Evolutionary conservation across 1,140 invertebrate genomes (phyloP).

Genomic region (Globodera rostochiensis): DNA sequence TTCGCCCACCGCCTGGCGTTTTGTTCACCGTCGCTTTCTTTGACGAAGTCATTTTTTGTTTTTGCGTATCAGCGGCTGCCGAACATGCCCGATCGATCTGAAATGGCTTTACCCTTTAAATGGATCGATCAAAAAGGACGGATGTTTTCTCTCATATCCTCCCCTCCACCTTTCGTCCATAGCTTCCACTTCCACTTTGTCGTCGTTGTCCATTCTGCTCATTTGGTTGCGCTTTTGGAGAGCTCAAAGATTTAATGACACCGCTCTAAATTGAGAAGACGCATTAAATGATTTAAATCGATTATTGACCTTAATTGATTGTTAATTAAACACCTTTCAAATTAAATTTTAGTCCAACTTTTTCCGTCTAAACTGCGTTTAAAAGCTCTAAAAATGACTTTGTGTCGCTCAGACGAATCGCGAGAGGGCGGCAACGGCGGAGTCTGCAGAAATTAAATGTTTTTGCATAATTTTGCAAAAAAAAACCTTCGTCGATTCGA

Average conservation of each 20-base stretch:
- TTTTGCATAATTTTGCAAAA: background rate
- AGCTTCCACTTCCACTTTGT: conserved; percentile 8
- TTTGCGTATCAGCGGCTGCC: conserved; percentile 20
- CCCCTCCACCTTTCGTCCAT: background rate
- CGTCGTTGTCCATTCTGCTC: background rate
- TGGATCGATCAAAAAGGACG: too few species aligned
- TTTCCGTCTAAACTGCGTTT: too few species aligned
- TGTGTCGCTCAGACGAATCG: background rate
- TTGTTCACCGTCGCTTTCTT: background rate
- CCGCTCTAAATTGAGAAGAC: too few species aligned
- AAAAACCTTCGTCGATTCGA: background rate
- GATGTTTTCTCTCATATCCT: too few species aligned
- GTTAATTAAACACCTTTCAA: too few species aligned
- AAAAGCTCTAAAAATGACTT: background rate
- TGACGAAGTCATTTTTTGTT: conserved; percentile 5
- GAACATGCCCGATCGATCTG: conserved; percentile 16
- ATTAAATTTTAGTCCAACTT: too few species aligned
- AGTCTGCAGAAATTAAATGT: background rate
- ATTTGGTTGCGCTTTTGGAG: background rate
- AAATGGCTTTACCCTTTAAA: background rate
- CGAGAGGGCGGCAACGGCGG: background rate
- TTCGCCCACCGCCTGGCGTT: background rate
- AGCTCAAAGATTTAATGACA: too few species aligned
- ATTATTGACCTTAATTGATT: too few species aligned
- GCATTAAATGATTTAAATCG: too few species aligned